A percentile compares a stretch with the other conserved stretches of the same genome.
Conservation (phyloP, 2,888 invertebrate species). For the Synergus itoensis region DNA sequence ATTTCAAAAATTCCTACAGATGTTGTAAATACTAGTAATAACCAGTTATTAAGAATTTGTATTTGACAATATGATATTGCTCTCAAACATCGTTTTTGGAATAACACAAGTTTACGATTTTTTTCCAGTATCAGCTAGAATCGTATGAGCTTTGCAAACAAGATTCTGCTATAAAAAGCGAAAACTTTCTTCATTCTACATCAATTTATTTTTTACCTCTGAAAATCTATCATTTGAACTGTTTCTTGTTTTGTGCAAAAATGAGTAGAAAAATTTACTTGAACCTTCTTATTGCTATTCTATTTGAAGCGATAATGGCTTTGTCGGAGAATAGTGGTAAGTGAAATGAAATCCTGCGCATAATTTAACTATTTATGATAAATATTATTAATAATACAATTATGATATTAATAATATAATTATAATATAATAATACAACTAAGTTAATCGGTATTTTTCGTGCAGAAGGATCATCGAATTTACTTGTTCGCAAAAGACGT, state of each 20-base stretch:
- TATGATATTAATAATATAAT: too few species aligned
- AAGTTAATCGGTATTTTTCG: neutral
- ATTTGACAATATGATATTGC: too few species aligned
- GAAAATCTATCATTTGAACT: neutral
- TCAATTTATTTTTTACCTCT: neutral
- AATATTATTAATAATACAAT: neutral
- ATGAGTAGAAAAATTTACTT: neutral
- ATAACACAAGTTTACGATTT: accelerated
- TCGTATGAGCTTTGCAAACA: neutral
- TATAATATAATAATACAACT: neutral
- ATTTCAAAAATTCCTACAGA: too few species aligned
- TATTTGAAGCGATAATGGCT: neutral
- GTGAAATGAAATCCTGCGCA: neutral
- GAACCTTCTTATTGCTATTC: neutral
- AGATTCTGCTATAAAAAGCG: neutral
- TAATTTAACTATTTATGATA: neutral
- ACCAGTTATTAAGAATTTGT: too few species aligned
- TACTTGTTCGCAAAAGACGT: neutral
- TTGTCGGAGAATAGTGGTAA: neutral
- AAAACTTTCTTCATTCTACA: neutral
- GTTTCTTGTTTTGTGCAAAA: neutral
- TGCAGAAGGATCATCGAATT: neutral
- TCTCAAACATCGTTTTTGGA: neutral
- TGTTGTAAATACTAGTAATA: too few species aligned
- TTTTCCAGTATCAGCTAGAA: too few species aligned